Conservation (phyloP, 2,797 vertebrate species). For the Pseudochirops cupreus region DNA sequence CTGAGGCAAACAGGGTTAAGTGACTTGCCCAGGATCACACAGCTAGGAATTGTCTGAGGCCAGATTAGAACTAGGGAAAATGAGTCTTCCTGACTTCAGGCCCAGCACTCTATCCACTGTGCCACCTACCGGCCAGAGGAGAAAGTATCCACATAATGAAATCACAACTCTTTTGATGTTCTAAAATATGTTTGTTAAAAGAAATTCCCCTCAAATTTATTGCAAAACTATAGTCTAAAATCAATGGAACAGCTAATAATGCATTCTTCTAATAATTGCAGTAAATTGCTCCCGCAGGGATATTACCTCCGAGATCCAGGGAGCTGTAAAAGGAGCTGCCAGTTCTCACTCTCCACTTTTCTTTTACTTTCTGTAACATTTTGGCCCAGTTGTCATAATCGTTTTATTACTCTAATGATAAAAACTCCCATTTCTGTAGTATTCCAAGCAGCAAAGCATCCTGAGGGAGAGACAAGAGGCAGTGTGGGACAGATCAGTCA, state of each 20-base stretch:
- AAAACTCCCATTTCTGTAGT: too few species aligned
- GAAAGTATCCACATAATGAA: neutral
- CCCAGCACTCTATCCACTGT: neutral
- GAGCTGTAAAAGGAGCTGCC: neutral
- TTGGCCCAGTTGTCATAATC: neutral
- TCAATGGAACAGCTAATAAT: neutral
- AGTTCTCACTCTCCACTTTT: neutral
- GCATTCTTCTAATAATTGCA: neutral
- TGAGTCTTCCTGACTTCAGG: neutral
- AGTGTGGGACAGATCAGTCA: too few species aligned
- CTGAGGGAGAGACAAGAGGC: too few species aligned
- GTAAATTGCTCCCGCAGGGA: neutral
- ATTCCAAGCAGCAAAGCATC: too few species aligned
- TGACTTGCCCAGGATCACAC: neutral
- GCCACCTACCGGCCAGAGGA: neutral
- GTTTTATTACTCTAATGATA: neutral
- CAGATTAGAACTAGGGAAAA: neutral
- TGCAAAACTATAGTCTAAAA: neutral
- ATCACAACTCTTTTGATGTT: neutral
- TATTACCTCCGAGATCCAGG: neutral
- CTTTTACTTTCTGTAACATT: neutral
- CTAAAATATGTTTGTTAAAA: neutral
- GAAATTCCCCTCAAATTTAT: neutral
- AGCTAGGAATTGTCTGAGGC: neutral
- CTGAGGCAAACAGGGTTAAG: neutral